These are phyloP conservation scores for Pseudochirops corinnae DNA, from an alignment of 2,797 vertebrate genomes.

Conservation along the genomic window DNA sequence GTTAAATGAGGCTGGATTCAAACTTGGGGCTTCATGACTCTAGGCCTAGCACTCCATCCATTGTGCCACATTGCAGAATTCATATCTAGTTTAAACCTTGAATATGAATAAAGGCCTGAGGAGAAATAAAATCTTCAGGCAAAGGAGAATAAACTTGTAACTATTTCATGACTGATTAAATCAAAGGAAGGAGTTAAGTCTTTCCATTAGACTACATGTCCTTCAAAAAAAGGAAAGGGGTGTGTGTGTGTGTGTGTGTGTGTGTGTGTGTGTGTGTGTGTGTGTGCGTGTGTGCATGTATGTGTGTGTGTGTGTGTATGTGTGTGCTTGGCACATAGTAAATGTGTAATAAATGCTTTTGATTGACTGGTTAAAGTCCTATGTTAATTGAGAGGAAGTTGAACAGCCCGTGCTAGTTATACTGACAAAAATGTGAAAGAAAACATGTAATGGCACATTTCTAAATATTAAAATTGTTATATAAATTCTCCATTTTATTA, in stretches of 20 bases:
- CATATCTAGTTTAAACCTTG: conserved; percentile 1
- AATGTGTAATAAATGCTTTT: not conserved
- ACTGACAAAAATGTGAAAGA: conserved; percentile 10
- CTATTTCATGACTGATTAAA: conserved; percentile 28
- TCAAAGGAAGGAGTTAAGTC: too few relatives aligned
- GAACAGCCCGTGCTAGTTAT: not conserved
- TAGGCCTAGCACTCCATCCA: not conserved
- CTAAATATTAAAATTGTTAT: too few relatives aligned
- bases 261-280: too few relatives aligned
- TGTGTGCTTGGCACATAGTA: not conserved
- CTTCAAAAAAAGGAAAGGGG: too few relatives aligned
- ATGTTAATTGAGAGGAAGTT: conserved; percentile 20
- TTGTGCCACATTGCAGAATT: too few relatives aligned
- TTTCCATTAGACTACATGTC: too few relatives aligned
- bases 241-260: too few relatives aligned
- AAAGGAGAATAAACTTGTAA: conserved; percentile 4
- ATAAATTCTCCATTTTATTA: too few relatives aligned
- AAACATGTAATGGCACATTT: too few relatives aligned
- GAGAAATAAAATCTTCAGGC: not conserved
- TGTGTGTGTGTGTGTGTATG: too few relatives aligned
- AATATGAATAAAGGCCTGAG: conserved; percentile 26
- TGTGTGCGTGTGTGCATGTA: too few relatives aligned
- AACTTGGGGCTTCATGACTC: not conserved
- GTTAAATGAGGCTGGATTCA: not conserved
- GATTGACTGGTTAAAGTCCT: not conserved